A percentile compares a stretch with the other conserved stretches of the same genome.
Conservation (phyloP, 2,888 invertebrate genomes). For the Zygaena filipendulae region DNA sequence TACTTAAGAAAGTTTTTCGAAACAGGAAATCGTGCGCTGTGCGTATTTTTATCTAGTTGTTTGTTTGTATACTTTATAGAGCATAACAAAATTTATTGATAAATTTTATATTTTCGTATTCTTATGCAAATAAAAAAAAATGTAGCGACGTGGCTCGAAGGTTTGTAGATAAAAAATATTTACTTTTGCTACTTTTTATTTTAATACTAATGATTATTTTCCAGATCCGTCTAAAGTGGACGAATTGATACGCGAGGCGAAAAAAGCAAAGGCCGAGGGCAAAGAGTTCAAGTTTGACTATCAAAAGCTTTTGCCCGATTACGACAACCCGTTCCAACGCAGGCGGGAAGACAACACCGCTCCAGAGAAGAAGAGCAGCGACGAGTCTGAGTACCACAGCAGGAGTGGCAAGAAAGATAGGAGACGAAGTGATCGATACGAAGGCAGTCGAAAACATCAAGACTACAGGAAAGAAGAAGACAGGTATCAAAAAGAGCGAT, state of each 20-base stretch:
- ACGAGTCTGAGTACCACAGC: slow-evolving; percentile 15
- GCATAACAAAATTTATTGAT: too few species aligned
- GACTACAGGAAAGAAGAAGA: slow-evolving; percentile 23
- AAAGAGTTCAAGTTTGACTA: slow-evolving; percentile 55
- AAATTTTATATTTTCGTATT: too few species aligned
- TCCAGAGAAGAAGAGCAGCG: slow-evolving; percentile 18
- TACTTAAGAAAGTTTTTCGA: too few species aligned
- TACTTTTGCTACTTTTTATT: background rate
- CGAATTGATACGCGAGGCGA: slow-evolving; percentile 51
- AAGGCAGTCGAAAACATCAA: slow-evolving; percentile 18
- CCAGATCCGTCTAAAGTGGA: slow-evolving; percentile 51
- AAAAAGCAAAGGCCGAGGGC: slow-evolving; percentile 49
- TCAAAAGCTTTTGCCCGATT: slow-evolving; percentile 47
- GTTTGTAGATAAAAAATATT: too few species aligned
- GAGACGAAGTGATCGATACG: slow-evolving; percentile 22
- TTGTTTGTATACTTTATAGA: too few species aligned
- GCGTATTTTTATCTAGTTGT: too few species aligned
- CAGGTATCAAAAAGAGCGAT: slow-evolving; percentile 16
- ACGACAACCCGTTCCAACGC: slow-evolving; percentile 56
- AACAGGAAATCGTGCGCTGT: too few species aligned
- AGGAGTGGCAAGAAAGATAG: slow-evolving; percentile 17
- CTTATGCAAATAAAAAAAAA: too few species aligned
- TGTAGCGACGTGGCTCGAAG: too few species aligned
- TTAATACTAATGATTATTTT: slow-evolving; percentile 14
- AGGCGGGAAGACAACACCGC: slow-evolving; percentile 28